phyloP scores from a whole-genome alignment of 2,113 vertebrate genomes.

The Phyllostomus discolor region DNA sequence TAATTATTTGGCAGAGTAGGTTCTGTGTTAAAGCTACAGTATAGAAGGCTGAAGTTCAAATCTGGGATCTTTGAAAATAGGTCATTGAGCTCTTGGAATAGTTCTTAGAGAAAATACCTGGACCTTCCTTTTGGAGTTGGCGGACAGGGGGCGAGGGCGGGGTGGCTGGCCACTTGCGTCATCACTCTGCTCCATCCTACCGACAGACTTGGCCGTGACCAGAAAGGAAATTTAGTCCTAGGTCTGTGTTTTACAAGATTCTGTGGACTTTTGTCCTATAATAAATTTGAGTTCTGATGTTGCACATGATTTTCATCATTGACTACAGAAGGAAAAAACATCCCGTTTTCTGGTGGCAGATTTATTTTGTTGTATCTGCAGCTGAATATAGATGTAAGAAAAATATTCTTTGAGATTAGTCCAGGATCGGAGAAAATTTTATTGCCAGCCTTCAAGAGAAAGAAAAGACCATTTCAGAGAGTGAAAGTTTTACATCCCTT shows the following conservation, averaged over 20 bases:
- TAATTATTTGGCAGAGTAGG: background rate
- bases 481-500: constrained; percentile 45
- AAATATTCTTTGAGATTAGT: background rate
- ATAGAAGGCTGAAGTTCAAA: background rate
- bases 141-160: accelerated
- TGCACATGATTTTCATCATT: background rate
- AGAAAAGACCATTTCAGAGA: constrained; percentile 35
- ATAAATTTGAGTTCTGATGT: background rate
- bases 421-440: background rate
- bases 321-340: background rate
- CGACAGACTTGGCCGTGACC: background rate
- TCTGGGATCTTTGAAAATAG: background rate
- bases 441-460: background rate
- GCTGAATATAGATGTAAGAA: background rate
- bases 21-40: background rate
- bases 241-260: background rate
- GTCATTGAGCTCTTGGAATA: background rate
- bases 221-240: background rate
- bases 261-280: background rate
- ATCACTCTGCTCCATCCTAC: background rate
- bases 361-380: background rate
- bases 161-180: background rate
- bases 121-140: background rate
- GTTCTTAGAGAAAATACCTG: background rate
- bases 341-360: background rate